These are phyloP conservation scores for Solen grandis DNA, from an alignment of 1,140 invertebrate genomes.

Conservation along the genomic window DNA sequence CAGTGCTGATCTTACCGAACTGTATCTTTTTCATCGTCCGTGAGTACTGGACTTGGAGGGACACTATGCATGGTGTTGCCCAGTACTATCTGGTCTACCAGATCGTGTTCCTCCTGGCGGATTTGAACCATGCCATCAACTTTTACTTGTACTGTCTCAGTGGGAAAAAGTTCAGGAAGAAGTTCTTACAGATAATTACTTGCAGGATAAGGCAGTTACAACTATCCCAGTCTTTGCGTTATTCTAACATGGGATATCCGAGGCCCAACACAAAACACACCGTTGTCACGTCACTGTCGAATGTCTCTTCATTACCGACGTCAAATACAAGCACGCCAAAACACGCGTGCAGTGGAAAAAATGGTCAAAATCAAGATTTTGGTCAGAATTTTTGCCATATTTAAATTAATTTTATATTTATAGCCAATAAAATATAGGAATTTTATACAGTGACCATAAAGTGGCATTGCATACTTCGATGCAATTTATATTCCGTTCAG, in stretches of 20 bases:
- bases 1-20: constrained; percentile 69
- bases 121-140: constrained; percentile 71
- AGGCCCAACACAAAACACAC: neutral
- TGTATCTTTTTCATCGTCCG: constrained; percentile 69
- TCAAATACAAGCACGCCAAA: too few species aligned
- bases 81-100: constrained; percentile 58
- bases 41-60: constrained; percentile 52
- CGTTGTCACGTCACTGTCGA: neutral
- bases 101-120: constrained; percentile 65
- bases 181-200: constrained; percentile 45
- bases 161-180: constrained; percentile 68
- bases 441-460: too few species aligned
- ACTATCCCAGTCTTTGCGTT: neutral
- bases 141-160: constrained; percentile 74
- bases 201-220: neutral
- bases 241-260: neutral
- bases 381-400: too few species aligned
- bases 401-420: too few species aligned
- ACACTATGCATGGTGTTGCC: constrained; percentile 27
- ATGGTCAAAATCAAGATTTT: too few species aligned
- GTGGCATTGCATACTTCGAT: too few species aligned
- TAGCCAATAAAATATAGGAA: too few species aligned
- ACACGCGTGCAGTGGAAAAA: too few species aligned
- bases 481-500: too few species aligned
- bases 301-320: neutral